Evolutionary conservation across 1,140 invertebrate genomes (phyloP), one percentile per base, ranked within the genome.

Genomic region (Micrasema longulum): DNA sequence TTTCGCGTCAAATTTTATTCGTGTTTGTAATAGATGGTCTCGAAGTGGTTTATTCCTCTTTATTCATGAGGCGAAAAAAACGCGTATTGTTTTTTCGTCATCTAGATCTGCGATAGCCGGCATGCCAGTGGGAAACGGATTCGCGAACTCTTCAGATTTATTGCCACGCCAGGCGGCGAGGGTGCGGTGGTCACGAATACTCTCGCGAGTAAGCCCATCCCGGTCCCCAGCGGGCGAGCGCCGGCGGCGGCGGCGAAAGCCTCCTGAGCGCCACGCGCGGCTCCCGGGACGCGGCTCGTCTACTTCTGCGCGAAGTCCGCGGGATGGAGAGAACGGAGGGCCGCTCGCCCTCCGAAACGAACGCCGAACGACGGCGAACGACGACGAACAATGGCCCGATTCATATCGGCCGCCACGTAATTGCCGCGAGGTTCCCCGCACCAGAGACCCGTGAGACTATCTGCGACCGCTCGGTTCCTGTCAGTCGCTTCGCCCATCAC

Each of bases 321-420:
- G 43, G n/a, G 43, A 4, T 14, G 14, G n/a, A n/a, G 26, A 22
- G 35, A 63, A 22, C 10, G 3, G 22, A 41, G 43, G 47, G 31
- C 43, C 10, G 43, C 26, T 23, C n/a, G 63, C 63, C 63, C 43
- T 36, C 63, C 63, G 14, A 65, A 65, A 65, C 63, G 63, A 45
- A 65, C 31, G 63, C 57, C 18, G 45, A 63, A 63, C 57, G 38
- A 63, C 14, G 12, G n/a, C n/a, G n/a, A n/a, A n/a, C n/a, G n/a
- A n/a, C n/a, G n/a, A 35, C 50, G 52, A 69, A 69, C 66, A 69
- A 69, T 69, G 66, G 66, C 57, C 66, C 66, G 66, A 69, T 69
- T 69, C 66, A 26, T 69, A 69, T 69, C 66, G 53, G 47, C 43
- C 43, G 43, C 43, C 35, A 23, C 45, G 31, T 69, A 69, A 69